Conservation (phyloP, 53 echinoderm and acorn worm species). For the Temnopleurus reevesii region DNA sequence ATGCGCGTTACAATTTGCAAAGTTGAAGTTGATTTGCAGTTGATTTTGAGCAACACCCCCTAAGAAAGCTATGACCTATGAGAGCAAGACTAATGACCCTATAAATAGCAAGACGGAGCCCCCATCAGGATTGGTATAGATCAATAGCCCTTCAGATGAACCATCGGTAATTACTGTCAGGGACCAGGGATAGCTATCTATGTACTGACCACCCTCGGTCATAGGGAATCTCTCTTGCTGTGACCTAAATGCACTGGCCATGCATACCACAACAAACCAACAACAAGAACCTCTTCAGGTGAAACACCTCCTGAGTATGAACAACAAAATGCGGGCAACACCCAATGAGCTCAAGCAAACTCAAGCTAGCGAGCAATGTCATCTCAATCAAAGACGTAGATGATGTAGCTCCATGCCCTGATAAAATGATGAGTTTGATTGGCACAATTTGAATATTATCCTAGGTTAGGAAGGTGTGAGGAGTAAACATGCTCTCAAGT, state of each 20-base stretch:
- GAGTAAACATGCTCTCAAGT: no score
- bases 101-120: not conserved
- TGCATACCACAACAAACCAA: constrained; percentile 2
- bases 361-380: no score
- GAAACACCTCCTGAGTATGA: constrained; percentile 6
- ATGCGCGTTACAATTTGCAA: no score
- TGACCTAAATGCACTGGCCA: not conserved
- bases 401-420: no score
- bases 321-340: not conserved
- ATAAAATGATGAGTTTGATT: no score
- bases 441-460: not conserved
- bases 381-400: no score
- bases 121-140: not conserved
- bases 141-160: not conserved
- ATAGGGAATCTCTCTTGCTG: not conserved
- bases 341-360: no score
- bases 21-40: no score
- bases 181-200: not conserved
- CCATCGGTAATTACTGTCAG: not conserved
- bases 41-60: no score
- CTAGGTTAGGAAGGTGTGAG: not conserved
- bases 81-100: not conserved
- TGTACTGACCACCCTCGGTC: not conserved
- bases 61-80: no score
- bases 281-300: not conserved